These are phyloP conservation scores for Eupeodes luniger DNA, from an alignment of 2,888 invertebrate genomes.

Conservation along the genomic window DNA sequence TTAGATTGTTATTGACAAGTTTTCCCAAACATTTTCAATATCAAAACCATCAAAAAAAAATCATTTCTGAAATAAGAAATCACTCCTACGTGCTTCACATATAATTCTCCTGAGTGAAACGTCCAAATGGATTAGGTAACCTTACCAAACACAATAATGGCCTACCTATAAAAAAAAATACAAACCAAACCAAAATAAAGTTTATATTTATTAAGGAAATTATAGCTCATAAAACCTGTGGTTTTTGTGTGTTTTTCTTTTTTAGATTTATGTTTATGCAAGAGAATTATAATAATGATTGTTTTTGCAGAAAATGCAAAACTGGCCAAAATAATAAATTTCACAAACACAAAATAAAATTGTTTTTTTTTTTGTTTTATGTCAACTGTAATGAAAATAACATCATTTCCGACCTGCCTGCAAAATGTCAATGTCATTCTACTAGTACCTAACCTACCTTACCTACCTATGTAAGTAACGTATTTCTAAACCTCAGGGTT, in stretches of 20 bases:
- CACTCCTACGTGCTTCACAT: no score
- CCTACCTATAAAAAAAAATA: background rate
- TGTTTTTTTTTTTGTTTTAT: background rate
- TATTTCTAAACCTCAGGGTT: background rate
- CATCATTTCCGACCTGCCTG: conserved; percentile 1
- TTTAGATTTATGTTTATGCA: background rate
- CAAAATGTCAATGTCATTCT: conserved; percentile 29
- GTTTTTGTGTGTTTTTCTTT: background rate
- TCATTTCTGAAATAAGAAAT: no score
- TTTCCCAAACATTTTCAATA: no score
- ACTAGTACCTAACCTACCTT: no score
- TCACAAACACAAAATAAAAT: background rate
- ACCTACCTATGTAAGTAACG: no score
- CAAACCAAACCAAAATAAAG: background rate
- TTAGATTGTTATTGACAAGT: no score
- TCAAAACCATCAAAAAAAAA: no score
- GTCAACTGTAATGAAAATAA: background rate
- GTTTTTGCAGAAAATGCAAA: background rate
- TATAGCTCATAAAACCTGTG: background rate
- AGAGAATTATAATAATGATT: conserved; percentile 1
- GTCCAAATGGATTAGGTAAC: background rate
- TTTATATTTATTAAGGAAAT: background rate
- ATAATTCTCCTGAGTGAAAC: background rate
- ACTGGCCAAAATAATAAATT: background rate
- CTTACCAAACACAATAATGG: background rate